These are phyloP conservation scores for Aphelenchoides bicaudatus DNA, from an alignment of 2,888 invertebrate species.

Conservation along the genomic window DNA sequence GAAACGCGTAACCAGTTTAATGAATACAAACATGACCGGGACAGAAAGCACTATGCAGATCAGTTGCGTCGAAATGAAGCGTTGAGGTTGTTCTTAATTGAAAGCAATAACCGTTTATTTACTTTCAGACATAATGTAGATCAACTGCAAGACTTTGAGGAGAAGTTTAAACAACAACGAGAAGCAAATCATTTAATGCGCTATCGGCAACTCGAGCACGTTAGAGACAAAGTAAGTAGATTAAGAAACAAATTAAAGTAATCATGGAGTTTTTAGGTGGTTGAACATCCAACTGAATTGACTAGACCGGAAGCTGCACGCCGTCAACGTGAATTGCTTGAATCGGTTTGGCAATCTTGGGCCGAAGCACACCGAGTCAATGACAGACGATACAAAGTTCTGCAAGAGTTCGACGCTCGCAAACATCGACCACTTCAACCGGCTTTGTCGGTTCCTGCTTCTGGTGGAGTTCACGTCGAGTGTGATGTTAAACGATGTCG, in stretches of 20 bases:
- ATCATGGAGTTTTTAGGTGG: constrained; percentile 8
- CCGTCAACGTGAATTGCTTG: constrained; percentile 8
- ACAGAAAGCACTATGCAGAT: constrained; percentile 24
- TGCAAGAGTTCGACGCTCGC: constrained; percentile 28
- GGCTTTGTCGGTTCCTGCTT: neutral
- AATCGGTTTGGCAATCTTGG: constrained; percentile 29
- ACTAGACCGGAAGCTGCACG: constrained; percentile 13
- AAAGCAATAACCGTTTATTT: neutral
- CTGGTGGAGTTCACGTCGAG: neutral
- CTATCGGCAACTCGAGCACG: constrained; percentile 20
- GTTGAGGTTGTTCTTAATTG: constrained; percentile 7
- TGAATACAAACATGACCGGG: constrained; percentile 18
- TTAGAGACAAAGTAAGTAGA: constrained; percentile 22
- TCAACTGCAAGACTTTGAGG: neutral
- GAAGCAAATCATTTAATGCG: constrained; percentile 18
- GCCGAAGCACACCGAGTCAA: constrained; percentile 29
- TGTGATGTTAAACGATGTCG: constrained; percentile 24
- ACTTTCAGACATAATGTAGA: neutral
- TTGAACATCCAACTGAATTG: constrained; percentile 16
- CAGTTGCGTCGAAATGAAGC: constrained; percentile 31
- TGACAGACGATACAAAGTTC: constrained; percentile 31
- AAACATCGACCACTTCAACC: neutral
- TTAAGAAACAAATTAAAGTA: neutral
- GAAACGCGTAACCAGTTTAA: constrained; percentile 13
- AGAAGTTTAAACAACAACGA: constrained; percentile 37